Evolutionary conservation across 2,888 invertebrate genomes (phyloP).

Genomic region (Drosophila longiperda): DNA sequence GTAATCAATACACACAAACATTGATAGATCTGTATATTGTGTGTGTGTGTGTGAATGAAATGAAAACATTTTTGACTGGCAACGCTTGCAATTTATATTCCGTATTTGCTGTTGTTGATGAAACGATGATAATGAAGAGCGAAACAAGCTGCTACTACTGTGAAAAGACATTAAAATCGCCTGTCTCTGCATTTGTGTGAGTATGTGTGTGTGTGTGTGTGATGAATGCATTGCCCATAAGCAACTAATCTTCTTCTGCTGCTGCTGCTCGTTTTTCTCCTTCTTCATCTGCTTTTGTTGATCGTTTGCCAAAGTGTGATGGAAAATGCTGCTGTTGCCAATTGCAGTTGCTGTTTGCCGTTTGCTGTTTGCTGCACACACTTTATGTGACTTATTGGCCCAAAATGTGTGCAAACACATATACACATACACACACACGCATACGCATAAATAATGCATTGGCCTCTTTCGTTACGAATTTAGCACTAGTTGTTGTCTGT

Average conservation of each 20-base stretch:
- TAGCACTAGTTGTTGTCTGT: slow-evolving; percentile 44
- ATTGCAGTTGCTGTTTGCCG: slow-evolving; percentile 62
- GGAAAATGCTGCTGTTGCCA: slow-evolving; percentile 70
- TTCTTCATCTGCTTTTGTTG: slow-evolving; percentile 36
- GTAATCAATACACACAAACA: slow-evolving; percentile 36
- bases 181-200: slow-evolving; percentile 50
- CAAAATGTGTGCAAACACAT: slow-evolving; percentile 57
- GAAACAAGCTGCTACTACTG: slow-evolving; percentile 37
- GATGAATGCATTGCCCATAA: slow-evolving; percentile 61
- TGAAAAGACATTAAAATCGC: slow-evolving; percentile 72
- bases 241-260: slow-evolving; percentile 22
- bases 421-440: slow-evolving; percentile 15
- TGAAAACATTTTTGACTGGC: slow-evolving; percentile 36
- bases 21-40: background rate
- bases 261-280: slow-evolving; percentile 14
- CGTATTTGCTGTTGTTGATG: slow-evolving; percentile 38
- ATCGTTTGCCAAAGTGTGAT: slow-evolving; percentile 69
- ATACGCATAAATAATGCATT: slow-evolving; percentile 58
- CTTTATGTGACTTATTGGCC: slow-evolving; percentile 73
- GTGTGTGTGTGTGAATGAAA: slow-evolving; percentile 17
- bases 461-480: slow-evolving; percentile 42
- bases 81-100: slow-evolving; percentile 39
- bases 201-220: slow-evolving; percentile 4
- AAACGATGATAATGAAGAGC: slow-evolving; percentile 55
- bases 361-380: slow-evolving; percentile 40